Evolutionary conservation across 2,888 invertebrate genomes (phyloP).

Genomic region (Coelinius sp.): DNA sequence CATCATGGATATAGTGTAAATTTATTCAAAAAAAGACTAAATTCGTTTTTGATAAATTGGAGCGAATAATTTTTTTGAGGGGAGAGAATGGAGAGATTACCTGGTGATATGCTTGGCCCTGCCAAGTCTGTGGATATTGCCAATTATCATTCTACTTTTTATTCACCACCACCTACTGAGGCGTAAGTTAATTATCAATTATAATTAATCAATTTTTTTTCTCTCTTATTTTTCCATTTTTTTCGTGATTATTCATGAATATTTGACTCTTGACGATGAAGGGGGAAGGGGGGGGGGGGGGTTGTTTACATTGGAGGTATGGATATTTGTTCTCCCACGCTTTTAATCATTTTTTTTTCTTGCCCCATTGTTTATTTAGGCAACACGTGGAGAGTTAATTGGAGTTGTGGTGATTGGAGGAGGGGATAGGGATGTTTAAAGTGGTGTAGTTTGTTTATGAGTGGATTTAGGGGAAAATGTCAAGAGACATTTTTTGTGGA

Average conservation of each 20-base stretch:
- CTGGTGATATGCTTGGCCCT: constrained; percentile 58
- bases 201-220: not conserved
- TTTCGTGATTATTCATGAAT: not conserved
- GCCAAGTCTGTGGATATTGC: constrained; percentile 63
- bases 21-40: no score
- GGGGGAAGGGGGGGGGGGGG: not conserved
- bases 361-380: not conserved
- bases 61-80: not conserved
- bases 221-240: not conserved
- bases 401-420: not conserved
- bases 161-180: constrained; percentile 68
- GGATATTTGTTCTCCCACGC: not conserved
- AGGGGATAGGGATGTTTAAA: not conserved
- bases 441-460: not conserved
- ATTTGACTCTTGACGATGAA: not conserved
- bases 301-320: not conserved
- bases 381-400: not conserved
- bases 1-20: constrained; percentile 35
- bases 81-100: constrained; percentile 61
- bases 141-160: constrained; percentile 66
- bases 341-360: not conserved
- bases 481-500: no score
- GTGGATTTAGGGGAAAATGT: no score
- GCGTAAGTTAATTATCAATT: constrained; percentile 61
- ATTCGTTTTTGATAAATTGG: no score